Evolutionary conservation across 2,113 vertebrate genomes (phyloP).

Genomic region (Neotoma lepida): DNA sequence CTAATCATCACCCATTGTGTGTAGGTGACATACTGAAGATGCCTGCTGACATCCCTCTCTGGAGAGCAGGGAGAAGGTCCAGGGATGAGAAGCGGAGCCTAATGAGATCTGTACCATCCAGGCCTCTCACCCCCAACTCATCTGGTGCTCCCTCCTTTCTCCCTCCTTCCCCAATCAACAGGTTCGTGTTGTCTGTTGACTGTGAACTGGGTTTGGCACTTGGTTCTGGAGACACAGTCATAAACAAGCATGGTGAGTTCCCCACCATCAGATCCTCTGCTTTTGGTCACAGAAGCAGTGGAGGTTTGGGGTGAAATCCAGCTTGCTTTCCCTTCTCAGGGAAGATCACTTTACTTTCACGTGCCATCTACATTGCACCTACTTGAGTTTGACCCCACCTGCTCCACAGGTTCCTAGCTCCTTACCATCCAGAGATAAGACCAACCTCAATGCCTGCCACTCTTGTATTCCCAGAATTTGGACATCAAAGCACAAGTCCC

Average conservation of each 20-base stretch:
- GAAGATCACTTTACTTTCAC: rapidly evolving
- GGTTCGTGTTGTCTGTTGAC: not conserved
- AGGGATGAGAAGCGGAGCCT: not conserved
- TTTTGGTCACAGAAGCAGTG: rapidly evolving
- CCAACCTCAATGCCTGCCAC: not conserved
- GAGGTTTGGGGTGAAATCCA: not conserved
- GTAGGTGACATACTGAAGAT: not conserved
- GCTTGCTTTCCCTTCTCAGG: not conserved
- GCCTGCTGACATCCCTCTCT: not conserved
- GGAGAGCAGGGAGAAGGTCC: not conserved
- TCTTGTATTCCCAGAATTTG: not conserved
- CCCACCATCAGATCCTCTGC: not conserved
- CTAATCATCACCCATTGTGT: not conserved
- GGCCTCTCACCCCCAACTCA: not conserved
- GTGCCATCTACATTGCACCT: too few species aligned
- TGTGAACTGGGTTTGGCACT: too few species aligned
- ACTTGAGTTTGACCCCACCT: not conserved
- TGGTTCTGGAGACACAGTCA: not conserved
- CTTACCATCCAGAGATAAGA: not conserved
- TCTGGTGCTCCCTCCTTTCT: too few species aligned
- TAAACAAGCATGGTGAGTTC: not conserved
- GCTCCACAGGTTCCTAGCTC: too few species aligned
- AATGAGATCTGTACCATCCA: not conserved
- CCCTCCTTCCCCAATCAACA: not conserved
- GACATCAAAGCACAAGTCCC: not conserved